Evolutionary conservation across 2,797 vertebrate species (phyloP).

Genomic region (Poliocrania exsul): DNA sequence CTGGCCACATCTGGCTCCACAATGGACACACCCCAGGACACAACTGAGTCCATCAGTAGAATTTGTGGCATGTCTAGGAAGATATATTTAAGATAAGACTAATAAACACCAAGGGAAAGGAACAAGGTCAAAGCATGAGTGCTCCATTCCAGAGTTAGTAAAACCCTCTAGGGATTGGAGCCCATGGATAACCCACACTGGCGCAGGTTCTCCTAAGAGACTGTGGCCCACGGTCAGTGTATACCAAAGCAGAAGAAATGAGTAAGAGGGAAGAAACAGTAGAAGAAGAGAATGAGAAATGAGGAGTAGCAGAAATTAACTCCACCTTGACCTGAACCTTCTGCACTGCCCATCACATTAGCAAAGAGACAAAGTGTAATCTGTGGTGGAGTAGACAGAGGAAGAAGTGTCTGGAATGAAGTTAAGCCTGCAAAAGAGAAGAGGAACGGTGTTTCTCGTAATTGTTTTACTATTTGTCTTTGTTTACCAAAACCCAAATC

Average conservation of each 20-base stretch:
- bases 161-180: neutral
- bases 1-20: neutral
- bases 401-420: neutral
- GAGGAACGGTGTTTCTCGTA: neutral
- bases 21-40: neutral
- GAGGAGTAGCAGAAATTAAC: neutral
- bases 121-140: neutral
- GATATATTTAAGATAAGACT: neutral
- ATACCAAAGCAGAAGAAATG: neutral
- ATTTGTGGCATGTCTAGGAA: neutral
- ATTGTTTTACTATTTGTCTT: neutral
- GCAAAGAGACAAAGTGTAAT: neutral
- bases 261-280: neutral
- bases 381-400: neutral
- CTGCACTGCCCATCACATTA: neutral
- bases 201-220: neutral
- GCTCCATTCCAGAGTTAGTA: neutral
- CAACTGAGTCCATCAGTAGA: neutral
- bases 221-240: accelerated
- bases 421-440: neutral
- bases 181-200: neutral
- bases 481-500: neutral
- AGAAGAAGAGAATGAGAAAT: neutral
- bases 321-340: neutral
- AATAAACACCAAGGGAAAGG: neutral